These are phyloP conservation scores for Haliclystus octoradiatus DNA, from an alignment of 30 jellyfish, hydroid and myxozoan genomes.

Conservation along the genomic window DNA sequence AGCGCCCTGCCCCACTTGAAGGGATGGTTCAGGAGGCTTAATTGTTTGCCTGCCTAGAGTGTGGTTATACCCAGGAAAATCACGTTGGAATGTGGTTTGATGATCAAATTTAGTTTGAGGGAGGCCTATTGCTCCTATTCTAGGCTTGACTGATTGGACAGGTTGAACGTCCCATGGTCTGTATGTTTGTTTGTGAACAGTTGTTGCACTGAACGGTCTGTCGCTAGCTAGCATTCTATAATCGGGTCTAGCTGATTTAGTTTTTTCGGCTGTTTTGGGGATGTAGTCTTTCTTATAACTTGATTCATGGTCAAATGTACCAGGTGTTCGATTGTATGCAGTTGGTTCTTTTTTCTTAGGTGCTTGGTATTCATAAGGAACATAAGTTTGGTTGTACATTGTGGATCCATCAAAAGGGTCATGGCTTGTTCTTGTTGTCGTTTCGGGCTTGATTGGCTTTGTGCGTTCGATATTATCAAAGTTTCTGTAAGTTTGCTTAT, in stretches of 20 bases:
- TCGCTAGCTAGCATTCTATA: conserved; percentile 52
- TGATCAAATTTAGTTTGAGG: conserved; percentile 78
- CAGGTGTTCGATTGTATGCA: conserved; percentile 52
- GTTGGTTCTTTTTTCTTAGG: conserved; percentile 49
- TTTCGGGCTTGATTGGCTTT: conserved; percentile 64
- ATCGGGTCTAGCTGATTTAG: conserved; percentile 67
- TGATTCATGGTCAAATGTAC: conserved; percentile 44
- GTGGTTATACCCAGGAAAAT: conserved; percentile 63
- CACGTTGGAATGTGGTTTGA: conserved; percentile 78
- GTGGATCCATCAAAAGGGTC: conserved; percentile 73
- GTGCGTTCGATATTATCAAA: conserved; percentile 34
- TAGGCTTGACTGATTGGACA: conserved; percentile 48
- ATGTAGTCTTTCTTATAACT: conserved; percentile 70
- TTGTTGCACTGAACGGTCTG: conserved; percentile 72
- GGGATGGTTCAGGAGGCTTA: conserved; percentile 61
- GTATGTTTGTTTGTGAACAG: conserved; percentile 90
- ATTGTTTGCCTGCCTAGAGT: conserved; percentile 47
- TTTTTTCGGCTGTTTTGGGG: conserved; percentile 46
- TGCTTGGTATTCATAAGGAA: conserved; percentile 48
- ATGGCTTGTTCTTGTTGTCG: conserved; percentile 47
- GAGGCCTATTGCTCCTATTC: conserved; percentile 40
- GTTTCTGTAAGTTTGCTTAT: conserved; percentile 82
- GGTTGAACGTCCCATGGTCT: conserved; percentile 80
- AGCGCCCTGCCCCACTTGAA: conserved; percentile 54
- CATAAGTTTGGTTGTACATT: conserved; percentile 52